phyloP scores from a whole-genome alignment of 2,888 invertebrate genomes.

The Thymelicus acteon region DNA sequence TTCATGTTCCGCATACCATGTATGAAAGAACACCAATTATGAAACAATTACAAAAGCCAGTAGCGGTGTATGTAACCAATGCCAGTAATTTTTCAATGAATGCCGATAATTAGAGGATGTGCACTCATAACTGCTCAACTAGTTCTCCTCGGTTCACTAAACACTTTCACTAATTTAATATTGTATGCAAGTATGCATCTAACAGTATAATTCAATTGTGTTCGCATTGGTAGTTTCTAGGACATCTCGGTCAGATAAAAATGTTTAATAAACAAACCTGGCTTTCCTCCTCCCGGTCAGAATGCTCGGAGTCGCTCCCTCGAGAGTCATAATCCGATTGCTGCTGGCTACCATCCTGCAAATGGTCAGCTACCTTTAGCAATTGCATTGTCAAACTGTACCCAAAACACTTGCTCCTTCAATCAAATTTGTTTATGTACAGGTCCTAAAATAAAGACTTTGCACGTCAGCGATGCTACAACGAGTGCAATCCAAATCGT shows the following conservation, averaged over 20 bases:
- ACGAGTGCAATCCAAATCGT: slow-evolving; percentile 73
- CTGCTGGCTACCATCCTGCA: slow-evolving; percentile 73
- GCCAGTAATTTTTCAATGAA: slow-evolving; percentile 31
- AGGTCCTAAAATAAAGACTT: slow-evolving; percentile 54
- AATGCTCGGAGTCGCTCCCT: slow-evolving; percentile 81
- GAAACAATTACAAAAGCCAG: slow-evolving; percentile 20
- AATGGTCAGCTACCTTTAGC: slow-evolving; percentile 71
- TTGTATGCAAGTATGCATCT: slow-evolving; percentile 26
- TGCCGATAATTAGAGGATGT: slow-evolving; percentile 32
- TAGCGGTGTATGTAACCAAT: slow-evolving; percentile 15
- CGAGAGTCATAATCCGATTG: slow-evolving; percentile 82
- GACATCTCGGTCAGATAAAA: background rate
- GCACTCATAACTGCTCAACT: slow-evolving; percentile 30
- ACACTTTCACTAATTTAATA: slow-evolving; percentile 38
- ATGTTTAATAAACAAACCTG: slow-evolving; percentile 77
- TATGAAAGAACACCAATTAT: slow-evolving; percentile 22
- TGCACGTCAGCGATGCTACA: slow-evolving; percentile 62
- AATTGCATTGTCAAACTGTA: slow-evolving; percentile 63
- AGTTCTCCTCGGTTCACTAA: slow-evolving; percentile 36
- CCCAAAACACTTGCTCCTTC: slow-evolving; percentile 17
- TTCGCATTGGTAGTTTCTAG: slow-evolving; percentile 24
- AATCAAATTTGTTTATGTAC: slow-evolving; percentile 44
- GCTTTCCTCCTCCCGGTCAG: slow-evolving; percentile 89
- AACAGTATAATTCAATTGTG: slow-evolving; percentile 33
- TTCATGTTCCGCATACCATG: background rate